These are phyloP conservation scores for Formica selysi DNA, from an alignment of 1,140 invertebrate species.

Conservation along the genomic window DNA sequence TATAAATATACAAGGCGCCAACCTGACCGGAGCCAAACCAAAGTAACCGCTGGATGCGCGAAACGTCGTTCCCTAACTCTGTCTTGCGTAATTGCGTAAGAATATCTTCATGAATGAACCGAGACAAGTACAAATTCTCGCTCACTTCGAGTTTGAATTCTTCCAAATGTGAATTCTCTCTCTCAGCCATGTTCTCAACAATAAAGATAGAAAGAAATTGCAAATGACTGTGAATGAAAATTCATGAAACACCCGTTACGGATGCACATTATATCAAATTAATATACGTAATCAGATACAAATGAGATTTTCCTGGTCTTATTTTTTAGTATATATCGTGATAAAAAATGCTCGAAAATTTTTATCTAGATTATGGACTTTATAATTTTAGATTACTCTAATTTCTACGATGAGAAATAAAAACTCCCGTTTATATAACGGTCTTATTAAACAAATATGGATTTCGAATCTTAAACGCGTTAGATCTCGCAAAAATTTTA, in stretches of 20 bases:
- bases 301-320: background rate
- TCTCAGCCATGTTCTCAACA: background rate
- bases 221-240: background rate
- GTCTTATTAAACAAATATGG: background rate
- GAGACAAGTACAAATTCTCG: background rate
- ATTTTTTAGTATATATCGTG: background rate
- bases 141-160: background rate
- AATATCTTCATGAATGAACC: conserved; percentile 8
- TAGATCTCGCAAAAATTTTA: background rate
- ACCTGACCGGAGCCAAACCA: conserved; percentile 66
- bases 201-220: background rate
- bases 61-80: conserved; percentile 16
- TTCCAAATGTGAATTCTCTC: background rate
- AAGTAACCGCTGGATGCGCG: conserved; percentile 37
- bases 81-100: conserved; percentile 60
- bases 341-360: background rate
- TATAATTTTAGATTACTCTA: conserved; percentile 18
- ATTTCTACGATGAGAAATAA: background rate
- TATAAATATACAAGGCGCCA: conserved; percentile 82
- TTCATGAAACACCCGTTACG: background rate
- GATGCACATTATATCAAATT: background rate
- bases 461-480: background rate
- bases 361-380: background rate
- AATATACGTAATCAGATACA: background rate
- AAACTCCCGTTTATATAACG: background rate